Percentiles rank a stretch among this genome's conserved stretches.
Conservation (phyloP, 2,113 vertebrate species). For the Tautogolabrus adspersus region DNA sequence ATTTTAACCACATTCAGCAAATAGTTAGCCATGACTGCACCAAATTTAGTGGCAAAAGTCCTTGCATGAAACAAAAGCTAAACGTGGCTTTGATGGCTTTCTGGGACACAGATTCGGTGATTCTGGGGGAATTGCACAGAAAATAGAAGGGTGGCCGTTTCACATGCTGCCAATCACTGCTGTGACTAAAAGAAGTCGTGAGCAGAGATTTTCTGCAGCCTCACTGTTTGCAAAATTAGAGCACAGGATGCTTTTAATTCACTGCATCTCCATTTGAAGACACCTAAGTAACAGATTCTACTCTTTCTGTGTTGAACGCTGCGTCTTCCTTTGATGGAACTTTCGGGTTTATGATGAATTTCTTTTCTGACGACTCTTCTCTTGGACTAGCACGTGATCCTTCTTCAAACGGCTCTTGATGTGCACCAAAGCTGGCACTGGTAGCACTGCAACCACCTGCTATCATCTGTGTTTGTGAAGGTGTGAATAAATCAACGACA, state of each 20-base stretch:
- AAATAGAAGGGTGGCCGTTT: conserved; percentile 24
- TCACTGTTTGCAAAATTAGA: conserved; percentile 33
- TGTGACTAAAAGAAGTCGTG: conserved; percentile 2
- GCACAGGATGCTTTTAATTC: conserved; percentile 40
- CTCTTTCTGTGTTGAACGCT: conserved; percentile 16
- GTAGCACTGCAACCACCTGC: conserved; percentile 34
- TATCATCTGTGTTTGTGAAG: conserved; percentile 40
- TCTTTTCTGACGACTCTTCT: conserved; percentile 27
- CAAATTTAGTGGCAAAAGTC: too few species aligned
- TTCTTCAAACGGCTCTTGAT: conserved; percentile 10
- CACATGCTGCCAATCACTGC: conserved; percentile 17
- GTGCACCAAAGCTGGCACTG: background rate
- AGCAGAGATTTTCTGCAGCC: conserved; percentile 9
- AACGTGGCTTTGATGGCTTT: conserved; percentile 21
- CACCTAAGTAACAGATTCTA: background rate
- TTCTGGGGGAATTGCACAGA: conserved; percentile 19
- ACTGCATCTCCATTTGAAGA: background rate
- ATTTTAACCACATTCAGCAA: too few species aligned
- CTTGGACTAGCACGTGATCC: conserved; percentile 17
- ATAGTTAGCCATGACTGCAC: too few species aligned
- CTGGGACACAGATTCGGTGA: conserved; percentile 38
- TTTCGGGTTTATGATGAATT: conserved; percentile 30
- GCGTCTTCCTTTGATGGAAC: conserved; percentile 27
- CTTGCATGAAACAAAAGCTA: too few species aligned
- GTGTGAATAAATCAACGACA: conserved; percentile 63